phyloP scores from a whole-genome alignment of 2,113 vertebrate species.

The Sinosuthora webbiana region DNA sequence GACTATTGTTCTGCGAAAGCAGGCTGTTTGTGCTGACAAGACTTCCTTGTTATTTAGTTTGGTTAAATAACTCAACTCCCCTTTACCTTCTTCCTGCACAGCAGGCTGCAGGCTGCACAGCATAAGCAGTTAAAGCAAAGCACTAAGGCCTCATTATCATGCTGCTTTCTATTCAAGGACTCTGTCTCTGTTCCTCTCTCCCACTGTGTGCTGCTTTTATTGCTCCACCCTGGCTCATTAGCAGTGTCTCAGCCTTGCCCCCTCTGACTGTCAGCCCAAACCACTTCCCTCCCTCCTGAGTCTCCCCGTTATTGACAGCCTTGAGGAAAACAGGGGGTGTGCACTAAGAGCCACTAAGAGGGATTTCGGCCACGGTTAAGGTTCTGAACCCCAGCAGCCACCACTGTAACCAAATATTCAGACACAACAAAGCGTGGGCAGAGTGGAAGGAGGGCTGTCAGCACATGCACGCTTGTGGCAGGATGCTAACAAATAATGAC shows the following conservation, averaged over 20 bases:
- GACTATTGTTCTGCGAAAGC: slow-evolving; percentile 66
- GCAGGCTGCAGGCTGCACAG: slow-evolving; percentile 60
- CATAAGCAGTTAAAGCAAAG: slow-evolving; percentile 66
- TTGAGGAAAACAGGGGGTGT: background rate
- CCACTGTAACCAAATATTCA: background rate
- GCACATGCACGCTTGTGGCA: fast-evolving
- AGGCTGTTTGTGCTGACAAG: slow-evolving; percentile 65
- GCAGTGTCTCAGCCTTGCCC: slow-evolving; percentile 10
- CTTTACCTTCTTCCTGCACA: slow-evolving; percentile 71
- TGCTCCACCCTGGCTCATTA: slow-evolving; percentile 31
- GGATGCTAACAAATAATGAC: background rate
- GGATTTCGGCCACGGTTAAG: background rate
- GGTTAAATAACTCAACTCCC: slow-evolving; percentile 74
- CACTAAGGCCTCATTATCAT: slow-evolving; percentile 62
- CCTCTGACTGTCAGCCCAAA: slow-evolving; percentile 20
- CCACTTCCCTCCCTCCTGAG: background rate
- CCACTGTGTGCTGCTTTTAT: slow-evolving; percentile 24
- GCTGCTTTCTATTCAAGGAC: slow-evolving; percentile 57
- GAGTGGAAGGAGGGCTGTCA: background rate
- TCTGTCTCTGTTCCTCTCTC: slow-evolving; percentile 12
- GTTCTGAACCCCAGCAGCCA: background rate
- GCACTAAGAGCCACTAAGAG: background rate
- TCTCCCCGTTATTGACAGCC: background rate
- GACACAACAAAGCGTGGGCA: background rate
- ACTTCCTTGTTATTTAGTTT: slow-evolving; percentile 73